Evolutionary conservation across 1,140 invertebrate species (phyloP), one percentile per base, ranked within the genome.

Genomic region (Papilio polytes): DNA sequence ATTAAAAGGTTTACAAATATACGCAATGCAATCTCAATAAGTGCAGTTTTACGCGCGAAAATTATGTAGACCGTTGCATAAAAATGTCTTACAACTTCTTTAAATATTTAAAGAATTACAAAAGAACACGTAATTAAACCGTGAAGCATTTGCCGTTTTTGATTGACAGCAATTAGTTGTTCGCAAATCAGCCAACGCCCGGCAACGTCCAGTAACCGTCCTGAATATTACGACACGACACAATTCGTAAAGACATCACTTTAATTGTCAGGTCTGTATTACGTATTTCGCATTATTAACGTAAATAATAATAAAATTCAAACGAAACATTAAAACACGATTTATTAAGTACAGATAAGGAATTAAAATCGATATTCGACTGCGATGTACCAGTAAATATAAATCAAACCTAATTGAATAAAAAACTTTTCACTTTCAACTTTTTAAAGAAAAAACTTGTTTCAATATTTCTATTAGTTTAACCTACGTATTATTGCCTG

Each of bases 91-190:
- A 70, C 4, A 31, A 31, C 12, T 31, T 70, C 63, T 70, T 70
- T 13, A 70, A 31, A 31, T 31, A 6, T 18, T 31, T 31, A 70
- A 66, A 31, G 26, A 6, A 66, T 31, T 26, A 15, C 22, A 70
- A 70, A 70, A 70, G 13, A 70, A 70, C 1, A 31, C 63, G 63
- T 36, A 70, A 70, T 70, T 70, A 70, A 31, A 36, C 26, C 63
- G 26, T 70, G 26, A 70, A 70, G 26, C 26, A 31, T 15, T 36
- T 31, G 6, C 26, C 20, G 63, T 31, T 26, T 31, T 70, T 70
- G 63, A 70, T 70, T 31, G 63, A 36, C 63, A 15, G 22, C 63
- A 70, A 70, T 70, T 70, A 70, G 63, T 70, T 31, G 63, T 12
- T 70, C 63, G 26, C 10, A 36, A 70, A 6, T 70, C 63, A 36